Percentiles rank a stretch among this genome's conserved stretches.
phyloP scores from a whole-genome alignment of 2,797 vertebrate genomes.

The Manis crassicaudata region DNA sequence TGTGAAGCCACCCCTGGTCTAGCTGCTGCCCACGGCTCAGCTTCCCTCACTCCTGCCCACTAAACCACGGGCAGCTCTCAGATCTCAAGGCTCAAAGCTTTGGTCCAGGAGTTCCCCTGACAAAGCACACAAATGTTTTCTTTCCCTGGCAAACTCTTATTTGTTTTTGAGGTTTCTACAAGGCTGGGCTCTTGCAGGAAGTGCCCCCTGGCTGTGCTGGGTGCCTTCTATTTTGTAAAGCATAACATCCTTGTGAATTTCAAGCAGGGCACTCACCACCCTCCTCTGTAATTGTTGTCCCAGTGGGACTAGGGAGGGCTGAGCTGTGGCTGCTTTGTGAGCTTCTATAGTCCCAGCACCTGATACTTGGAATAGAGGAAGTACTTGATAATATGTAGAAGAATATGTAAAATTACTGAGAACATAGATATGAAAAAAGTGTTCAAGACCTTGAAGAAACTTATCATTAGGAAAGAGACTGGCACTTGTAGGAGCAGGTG shows the following conservation, averaged over 20 bases:
- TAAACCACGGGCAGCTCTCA: background rate
- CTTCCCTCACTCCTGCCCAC: background rate
- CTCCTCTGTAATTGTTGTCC: accelerated
- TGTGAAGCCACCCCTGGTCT: too few relatives aligned
- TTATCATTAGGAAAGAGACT: background rate
- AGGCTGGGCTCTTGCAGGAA: background rate
- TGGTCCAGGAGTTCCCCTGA: background rate
- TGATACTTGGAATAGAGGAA: background rate
- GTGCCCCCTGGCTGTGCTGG: background rate
- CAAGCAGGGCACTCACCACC: accelerated
- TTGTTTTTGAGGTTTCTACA: background rate
- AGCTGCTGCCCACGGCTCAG: too few relatives aligned
- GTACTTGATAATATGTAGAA: background rate
- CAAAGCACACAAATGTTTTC: background rate
- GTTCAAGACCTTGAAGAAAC: background rate
- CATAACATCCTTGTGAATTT: background rate
- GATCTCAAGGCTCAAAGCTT: background rate
- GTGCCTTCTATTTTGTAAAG: background rate
- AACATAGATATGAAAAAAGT: background rate
- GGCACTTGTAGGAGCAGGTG: too few relatives aligned
- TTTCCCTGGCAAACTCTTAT: background rate
- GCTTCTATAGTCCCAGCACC: background rate
- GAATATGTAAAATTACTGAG: background rate
- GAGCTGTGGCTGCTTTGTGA: background rate
- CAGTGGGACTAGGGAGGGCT: background rate